phyloP scores from a whole-genome alignment of 2,113 vertebrate species.

The Atractosteus spatula region DNA sequence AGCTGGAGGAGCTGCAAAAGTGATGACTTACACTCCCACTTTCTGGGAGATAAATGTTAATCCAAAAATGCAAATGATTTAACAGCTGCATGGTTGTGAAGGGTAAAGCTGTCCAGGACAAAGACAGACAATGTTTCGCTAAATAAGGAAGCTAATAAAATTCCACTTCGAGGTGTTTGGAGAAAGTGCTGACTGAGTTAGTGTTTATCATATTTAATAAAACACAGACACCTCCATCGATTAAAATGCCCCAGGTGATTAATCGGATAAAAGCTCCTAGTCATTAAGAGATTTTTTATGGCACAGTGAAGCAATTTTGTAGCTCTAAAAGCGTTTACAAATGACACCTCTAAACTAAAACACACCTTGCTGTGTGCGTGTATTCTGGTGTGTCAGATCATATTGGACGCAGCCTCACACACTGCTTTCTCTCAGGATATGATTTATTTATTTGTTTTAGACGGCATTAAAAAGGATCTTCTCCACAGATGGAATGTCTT shows the following conservation, averaged over 20 bases:
- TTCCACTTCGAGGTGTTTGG: slow-evolving; percentile 6
- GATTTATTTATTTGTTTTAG: no score
- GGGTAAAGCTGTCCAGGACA: slow-evolving; percentile 20
- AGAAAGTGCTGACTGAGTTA: slow-evolving; percentile 24
- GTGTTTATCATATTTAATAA: slow-evolving; percentile 23
- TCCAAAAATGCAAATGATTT: slow-evolving; percentile 15
- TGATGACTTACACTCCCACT: not conserved
- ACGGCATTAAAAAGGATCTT: no score
- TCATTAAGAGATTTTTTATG: slow-evolving; percentile 12
- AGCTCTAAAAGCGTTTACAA: not conserved
- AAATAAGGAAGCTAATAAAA: slow-evolving; percentile 20
- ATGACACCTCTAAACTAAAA: not conserved
- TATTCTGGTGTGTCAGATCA: no score
- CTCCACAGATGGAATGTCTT: no score
- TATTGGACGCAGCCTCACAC: no score
- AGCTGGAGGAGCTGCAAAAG: not conserved
- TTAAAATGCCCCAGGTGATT: slow-evolving; percentile 17
- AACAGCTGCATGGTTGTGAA: slow-evolving; percentile 13
- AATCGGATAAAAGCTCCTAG: slow-evolving; percentile 13
- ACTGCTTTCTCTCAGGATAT: no score
- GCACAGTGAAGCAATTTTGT: not conserved
- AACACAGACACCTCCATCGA: slow-evolving; percentile 21
- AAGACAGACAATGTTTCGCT: slow-evolving; percentile 3
- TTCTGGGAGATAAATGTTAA: slow-evolving; percentile 2
- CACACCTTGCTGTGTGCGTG: not conserved